These are phyloP conservation scores for Prietella phreatophila DNA, from an alignment of 2,113 vertebrate genomes.

Conservation along the genomic window DNA sequence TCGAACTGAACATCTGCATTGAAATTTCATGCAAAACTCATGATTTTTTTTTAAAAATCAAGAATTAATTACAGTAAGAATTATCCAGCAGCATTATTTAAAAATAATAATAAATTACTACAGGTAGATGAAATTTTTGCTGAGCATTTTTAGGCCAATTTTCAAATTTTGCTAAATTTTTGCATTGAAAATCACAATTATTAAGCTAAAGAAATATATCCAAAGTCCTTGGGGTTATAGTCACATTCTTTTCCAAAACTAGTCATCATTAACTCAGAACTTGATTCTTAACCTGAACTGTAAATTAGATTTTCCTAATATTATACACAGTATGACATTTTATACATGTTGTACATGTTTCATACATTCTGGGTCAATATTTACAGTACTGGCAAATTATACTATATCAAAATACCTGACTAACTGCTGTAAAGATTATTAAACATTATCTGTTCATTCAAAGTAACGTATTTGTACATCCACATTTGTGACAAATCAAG, in stretches of 20 bases:
- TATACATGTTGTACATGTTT: background rate
- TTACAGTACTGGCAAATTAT: background rate
- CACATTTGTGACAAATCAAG: background rate
- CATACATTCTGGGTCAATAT: background rate
- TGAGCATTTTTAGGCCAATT: background rate
- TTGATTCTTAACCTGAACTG: background rate
- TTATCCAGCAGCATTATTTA: background rate
- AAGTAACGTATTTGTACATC: background rate
- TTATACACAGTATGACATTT: background rate
- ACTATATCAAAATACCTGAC: background rate
- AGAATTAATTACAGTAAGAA: background rate
- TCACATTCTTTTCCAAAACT: background rate
- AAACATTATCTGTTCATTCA: background rate
- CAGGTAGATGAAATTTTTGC: background rate
- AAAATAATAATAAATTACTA: too few relatives aligned
- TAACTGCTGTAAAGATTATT: background rate
- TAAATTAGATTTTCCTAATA: background rate
- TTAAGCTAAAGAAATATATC: background rate
- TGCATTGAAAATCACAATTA: background rate
- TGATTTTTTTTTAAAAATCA: background rate
- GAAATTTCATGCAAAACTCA: background rate
- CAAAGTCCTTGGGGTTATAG: background rate
- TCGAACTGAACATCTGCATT: background rate
- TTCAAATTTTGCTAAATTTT: background rate
- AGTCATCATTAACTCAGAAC: background rate